Evolutionary conservation across 1,140 invertebrate genomes (phyloP).

Genomic region (Drosophila aff.): DNA sequence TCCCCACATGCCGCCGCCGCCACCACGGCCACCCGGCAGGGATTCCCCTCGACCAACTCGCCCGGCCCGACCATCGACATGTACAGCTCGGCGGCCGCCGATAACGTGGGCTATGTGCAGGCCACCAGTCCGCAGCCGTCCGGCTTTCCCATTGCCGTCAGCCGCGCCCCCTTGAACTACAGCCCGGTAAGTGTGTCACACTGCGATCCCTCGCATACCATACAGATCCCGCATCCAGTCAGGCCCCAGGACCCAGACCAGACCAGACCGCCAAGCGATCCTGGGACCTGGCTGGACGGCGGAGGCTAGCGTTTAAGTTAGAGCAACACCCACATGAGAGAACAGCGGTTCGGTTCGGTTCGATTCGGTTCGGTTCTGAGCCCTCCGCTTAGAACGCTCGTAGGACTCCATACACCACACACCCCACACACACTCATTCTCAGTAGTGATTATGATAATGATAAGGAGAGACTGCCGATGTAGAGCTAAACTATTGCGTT

Average conservation of each 20-base stretch:
- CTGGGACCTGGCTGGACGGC: conserved; percentile 3
- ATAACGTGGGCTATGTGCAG: conserved; percentile 96
- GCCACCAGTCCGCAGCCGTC: conserved; percentile 96
- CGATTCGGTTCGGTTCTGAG: conserved; percentile 7
- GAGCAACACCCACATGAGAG: conserved; percentile 30
- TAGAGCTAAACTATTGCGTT: conserved; percentile 65
- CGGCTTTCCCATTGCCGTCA: conserved; percentile 95
- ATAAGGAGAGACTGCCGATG: conserved; percentile 50
- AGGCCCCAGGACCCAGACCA: not conserved
- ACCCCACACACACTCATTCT: conserved; percentile 33
- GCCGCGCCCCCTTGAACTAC: conserved; percentile 94
- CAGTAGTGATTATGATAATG: conserved; percentile 18
- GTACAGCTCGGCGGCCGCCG: conserved; percentile 92
- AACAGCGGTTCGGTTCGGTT: conserved; percentile 12
- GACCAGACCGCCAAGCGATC: not conserved
- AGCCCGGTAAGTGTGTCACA: conserved; percentile 91
- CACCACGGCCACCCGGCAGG: conserved; percentile 89
- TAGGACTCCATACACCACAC: conserved; percentile 15
- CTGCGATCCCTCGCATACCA: too few relatives aligned
- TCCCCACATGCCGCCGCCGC: conserved; percentile 86
- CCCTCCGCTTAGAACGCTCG: conserved; percentile 12
- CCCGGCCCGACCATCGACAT: conserved; percentile 94
- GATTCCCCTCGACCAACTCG: conserved; percentile 95
- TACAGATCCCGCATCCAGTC: not conserved
- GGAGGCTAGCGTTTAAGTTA: conserved; percentile 13